Conservation (phyloP, 1,140 invertebrate genomes). For the Sitophilus oryzae region DNA sequence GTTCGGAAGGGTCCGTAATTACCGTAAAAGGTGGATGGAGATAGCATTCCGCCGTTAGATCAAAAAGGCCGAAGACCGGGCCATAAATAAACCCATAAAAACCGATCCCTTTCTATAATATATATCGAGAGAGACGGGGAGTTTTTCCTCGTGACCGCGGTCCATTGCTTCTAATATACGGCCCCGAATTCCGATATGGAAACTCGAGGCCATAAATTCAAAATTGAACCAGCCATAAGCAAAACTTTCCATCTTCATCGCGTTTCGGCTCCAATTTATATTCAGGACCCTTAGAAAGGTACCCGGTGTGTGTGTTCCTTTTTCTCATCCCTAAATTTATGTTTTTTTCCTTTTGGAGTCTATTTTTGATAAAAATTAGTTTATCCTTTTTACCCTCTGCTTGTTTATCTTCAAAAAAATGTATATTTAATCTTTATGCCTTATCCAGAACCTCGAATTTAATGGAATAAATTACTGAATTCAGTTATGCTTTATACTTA, state of each 20-base stretch:
- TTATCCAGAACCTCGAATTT: too few species aligned
- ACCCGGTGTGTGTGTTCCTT: constrained; percentile 13
- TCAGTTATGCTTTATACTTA: too few species aligned
- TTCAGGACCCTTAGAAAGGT: constrained; percentile 20
- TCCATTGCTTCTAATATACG: constrained; percentile 39
- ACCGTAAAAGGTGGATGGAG: constrained; percentile 21
- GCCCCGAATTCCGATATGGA: constrained; percentile 34
- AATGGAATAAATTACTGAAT: too few species aligned
- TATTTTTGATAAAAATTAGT: neutral
- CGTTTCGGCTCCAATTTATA: constrained; percentile 21
- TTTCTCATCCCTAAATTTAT: constrained; percentile 11
- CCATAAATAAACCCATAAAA: constrained; percentile 29
- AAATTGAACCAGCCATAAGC: constrained; percentile 35
- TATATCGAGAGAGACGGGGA: constrained; percentile 34
- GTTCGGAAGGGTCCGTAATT: constrained; percentile 7
- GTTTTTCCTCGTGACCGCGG: constrained; percentile 34
- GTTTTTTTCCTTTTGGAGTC: neutral
- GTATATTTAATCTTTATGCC: too few species aligned
- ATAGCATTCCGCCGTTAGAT: constrained; percentile 14
- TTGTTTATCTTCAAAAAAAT: too few species aligned
- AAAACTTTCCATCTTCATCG: constrained; percentile 17
- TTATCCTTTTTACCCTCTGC: neutral
- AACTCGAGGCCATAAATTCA: constrained; percentile 34
- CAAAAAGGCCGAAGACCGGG: constrained; percentile 17
- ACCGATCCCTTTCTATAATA: constrained; percentile 25